Evolutionary conservation across 1,140 invertebrate species (phyloP).

Genomic region (Heliconius hermathena): DNA sequence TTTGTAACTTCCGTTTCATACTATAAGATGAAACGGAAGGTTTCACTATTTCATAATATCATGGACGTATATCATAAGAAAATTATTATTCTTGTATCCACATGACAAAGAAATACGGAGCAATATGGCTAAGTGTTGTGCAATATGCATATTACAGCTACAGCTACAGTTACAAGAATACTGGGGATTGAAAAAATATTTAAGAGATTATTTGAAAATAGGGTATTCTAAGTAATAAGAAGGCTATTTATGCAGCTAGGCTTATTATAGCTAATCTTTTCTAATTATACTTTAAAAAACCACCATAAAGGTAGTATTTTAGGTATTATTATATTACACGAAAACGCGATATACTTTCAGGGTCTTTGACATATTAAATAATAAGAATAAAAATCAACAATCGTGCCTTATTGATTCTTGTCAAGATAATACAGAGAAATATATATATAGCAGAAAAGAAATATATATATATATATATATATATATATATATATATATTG

Average conservation of each 20-base stretch:
- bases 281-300: too few relatives aligned
- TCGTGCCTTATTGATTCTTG: too few relatives aligned
- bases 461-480: too few relatives aligned
- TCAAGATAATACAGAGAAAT: too few relatives aligned
- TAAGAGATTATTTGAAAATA: neutral
- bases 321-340: too few relatives aligned
- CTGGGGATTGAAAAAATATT: neutral
- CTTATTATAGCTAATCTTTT: neutral
- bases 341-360: too few relatives aligned
- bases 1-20: neutral
- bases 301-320: too few relatives aligned
- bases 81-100: constrained; percentile 2
- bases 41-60: neutral
- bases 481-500: too few relatives aligned
- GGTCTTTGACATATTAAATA: too few relatives aligned
- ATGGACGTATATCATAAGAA: neutral
- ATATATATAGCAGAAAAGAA: too few relatives aligned
- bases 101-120: neutral
- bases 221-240: neutral
- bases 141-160: constrained; percentile 1
- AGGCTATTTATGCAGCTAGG: neutral
- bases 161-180: too few relatives aligned
- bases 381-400: too few relatives aligned
- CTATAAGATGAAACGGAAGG: neutral
- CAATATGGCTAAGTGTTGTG: constrained; percentile 1